Evolutionary conservation across 2,888 invertebrate species (phyloP), one percentile per base, ranked within the genome.

Genomic region (Dicyrtomina minuta): DNA sequence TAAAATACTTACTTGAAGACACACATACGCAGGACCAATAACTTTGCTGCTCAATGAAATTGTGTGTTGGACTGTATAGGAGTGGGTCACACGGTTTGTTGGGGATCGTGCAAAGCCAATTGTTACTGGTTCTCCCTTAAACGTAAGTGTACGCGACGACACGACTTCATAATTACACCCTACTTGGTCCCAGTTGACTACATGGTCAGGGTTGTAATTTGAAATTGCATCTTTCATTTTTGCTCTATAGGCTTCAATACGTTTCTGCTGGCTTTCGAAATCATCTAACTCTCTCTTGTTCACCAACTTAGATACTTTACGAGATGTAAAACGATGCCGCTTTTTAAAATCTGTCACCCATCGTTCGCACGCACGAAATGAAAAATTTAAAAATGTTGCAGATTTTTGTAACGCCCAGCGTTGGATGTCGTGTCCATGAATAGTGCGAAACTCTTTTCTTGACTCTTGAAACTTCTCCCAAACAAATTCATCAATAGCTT

Each of bases 41-140:
- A 70, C 58, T 2, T 27, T 24, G 22, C 65, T 65, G 5, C 46
- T 33, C 20, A 15, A 17, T 2, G 33, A 17, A 24, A 70, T 70
- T 15, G 61, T 17, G 24, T 65, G 65, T 39, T 70, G 70, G 10
- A 26, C 49, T 1, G 70, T 70, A 33, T 70, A 70, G 2, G 59
- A n/a, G n/a, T n/a, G n/a, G n/a, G n/a, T n/a, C n/a, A n/a, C n/a
- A n/a, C n/a, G n/a, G n/a, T n/a, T n/a, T n/a, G n/a, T n/a, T n/a
- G n/a, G n/a, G n/a, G n/a, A n/a, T n/a, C n/a, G n/a, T n/a, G n/a
- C n/a, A n/a, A 2, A 39, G 8, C 33, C 64, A 4, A 70, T 15
- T 13, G 33, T 33, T 24, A 46, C 1, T 17, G 64, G 64, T 49
- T 70, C 70, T 3, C 65, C 65, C 2, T 13, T 51, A 33, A 39